Conservation (phyloP, 2,113 vertebrate genomes). For the Sinocyclocheilus maitianheensis region DNA sequence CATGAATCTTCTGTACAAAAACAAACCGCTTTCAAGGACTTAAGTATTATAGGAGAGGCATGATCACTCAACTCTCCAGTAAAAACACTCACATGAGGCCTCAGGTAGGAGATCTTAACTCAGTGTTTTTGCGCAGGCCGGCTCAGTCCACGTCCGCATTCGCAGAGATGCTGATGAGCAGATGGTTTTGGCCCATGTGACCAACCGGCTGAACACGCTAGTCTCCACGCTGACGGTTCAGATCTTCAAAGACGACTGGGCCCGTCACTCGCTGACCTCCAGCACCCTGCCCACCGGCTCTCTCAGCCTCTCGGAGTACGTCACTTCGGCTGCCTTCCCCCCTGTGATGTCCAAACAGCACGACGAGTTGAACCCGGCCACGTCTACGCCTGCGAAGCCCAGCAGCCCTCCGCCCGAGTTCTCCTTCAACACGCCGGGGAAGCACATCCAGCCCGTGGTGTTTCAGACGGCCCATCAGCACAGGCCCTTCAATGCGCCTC, state of each 20-base stretch:
- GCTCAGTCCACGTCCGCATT: slow-evolving; percentile 94
- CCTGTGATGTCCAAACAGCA: slow-evolving; percentile 70
- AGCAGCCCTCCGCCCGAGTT: slow-evolving; percentile 93
- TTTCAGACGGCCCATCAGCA: slow-evolving; percentile 78
- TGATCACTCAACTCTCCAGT: neutral
- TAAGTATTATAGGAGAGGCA: neutral
- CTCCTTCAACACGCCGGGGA: slow-evolving; percentile 89
- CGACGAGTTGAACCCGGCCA: slow-evolving; percentile 78
- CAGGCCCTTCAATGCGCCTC: slow-evolving; percentile 81
- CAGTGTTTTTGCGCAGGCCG: slow-evolving; percentile 78
- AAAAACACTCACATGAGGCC: too few species aligned
- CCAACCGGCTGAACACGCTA: slow-evolving; percentile 87
- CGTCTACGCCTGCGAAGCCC: slow-evolving; percentile 90
- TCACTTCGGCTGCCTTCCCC: slow-evolving; percentile 67
- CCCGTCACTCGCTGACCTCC: slow-evolving; percentile 81
- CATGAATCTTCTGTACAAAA: too few species aligned
- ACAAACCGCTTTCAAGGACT: too few species aligned
- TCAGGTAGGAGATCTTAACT: neutral
- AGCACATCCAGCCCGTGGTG: slow-evolving; percentile 81
- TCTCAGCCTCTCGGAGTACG: slow-evolving; percentile 80
- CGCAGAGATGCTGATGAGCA: slow-evolving; percentile 97
- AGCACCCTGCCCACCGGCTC: slow-evolving; percentile 77
- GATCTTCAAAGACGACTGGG: slow-evolving; percentile 98
- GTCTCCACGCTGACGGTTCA: slow-evolving; percentile 93
- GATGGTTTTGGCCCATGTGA: slow-evolving; percentile 96